Evolutionary conservation across 1,140 invertebrate species (phyloP).

Genomic region (Antheraea pernyi): DNA sequence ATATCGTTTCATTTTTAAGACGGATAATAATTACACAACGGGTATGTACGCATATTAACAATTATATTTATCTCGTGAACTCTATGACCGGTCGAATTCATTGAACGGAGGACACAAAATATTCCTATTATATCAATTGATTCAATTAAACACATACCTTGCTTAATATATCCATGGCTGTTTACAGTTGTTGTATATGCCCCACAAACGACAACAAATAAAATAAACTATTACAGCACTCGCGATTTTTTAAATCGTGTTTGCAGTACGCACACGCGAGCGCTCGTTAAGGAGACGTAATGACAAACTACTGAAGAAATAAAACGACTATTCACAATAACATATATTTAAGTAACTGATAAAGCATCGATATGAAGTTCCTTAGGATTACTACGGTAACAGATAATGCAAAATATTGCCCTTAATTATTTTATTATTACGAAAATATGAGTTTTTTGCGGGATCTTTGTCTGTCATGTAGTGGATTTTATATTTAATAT

Average conservation of each 20-base stretch:
- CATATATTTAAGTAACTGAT: slow-evolving; percentile 19
- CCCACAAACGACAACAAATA: neutral
- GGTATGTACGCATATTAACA: no score
- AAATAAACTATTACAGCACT: slow-evolving; percentile 11
- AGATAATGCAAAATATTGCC: no score
- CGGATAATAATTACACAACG: no score
- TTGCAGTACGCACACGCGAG: slow-evolving; percentile 13
- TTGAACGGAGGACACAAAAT: neutral
- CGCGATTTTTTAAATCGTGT: slow-evolving; percentile 13
- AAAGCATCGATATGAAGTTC: slow-evolving; percentile 6
- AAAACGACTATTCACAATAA: slow-evolving; percentile 12
- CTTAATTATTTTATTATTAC: no score
- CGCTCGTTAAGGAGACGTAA: slow-evolving; percentile 11
- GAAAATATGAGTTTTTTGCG: no score
- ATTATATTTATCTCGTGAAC: slow-evolving; percentile 2
- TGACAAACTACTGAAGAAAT: slow-evolving; percentile 18
- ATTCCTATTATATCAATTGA: neutral
- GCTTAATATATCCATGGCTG: slow-evolving; percentile 6
- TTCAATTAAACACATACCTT: slow-evolving; percentile 4
- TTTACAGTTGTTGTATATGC: neutral
- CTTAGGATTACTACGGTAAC: neutral
- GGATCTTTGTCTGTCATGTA: no score
- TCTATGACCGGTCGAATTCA: neutral
- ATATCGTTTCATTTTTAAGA: no score
- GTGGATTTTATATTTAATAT: no score